phyloP scores from a whole-genome alignment of 2,113 vertebrate genomes.

The Chaetorhynchus papuensis region DNA sequence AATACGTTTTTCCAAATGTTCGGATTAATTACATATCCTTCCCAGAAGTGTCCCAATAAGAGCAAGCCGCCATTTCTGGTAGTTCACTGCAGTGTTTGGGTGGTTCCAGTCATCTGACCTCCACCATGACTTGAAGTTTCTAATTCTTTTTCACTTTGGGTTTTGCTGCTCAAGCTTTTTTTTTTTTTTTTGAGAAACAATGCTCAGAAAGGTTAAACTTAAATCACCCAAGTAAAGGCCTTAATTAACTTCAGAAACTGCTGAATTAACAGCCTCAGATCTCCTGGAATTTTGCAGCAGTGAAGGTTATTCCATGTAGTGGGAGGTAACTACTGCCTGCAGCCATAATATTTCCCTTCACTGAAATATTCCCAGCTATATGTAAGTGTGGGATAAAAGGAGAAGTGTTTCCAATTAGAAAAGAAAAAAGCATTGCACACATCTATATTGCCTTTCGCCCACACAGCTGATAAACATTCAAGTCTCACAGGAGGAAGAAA shows the following conservation, averaged over 20 bases:
- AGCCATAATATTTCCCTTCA: neutral
- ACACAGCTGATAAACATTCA: neutral
- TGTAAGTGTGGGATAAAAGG: neutral
- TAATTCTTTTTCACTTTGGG: neutral
- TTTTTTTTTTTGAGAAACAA: neutral
- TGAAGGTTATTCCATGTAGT: neutral
- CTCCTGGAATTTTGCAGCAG: neutral
- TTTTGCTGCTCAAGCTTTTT: neutral
- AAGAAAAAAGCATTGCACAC: neutral
- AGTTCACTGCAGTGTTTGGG: neutral
- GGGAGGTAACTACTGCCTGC: neutral
- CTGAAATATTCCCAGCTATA: neutral
- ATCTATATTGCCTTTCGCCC: neutral
- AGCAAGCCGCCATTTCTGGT: neutral
- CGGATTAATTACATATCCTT: neutral
- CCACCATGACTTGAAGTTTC: neutral
- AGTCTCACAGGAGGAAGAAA: neutral
- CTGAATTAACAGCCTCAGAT: neutral
- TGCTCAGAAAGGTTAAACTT: conserved; percentile 3
- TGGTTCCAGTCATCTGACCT: neutral
- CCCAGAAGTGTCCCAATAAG: neutral
- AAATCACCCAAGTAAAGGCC: neutral
- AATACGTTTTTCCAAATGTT: neutral
- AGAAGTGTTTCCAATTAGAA: neutral
- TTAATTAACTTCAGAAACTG: neutral